phyloP scores from a whole-genome alignment of 2,888 invertebrate species.

The Drosophila vallismaia region DNA sequence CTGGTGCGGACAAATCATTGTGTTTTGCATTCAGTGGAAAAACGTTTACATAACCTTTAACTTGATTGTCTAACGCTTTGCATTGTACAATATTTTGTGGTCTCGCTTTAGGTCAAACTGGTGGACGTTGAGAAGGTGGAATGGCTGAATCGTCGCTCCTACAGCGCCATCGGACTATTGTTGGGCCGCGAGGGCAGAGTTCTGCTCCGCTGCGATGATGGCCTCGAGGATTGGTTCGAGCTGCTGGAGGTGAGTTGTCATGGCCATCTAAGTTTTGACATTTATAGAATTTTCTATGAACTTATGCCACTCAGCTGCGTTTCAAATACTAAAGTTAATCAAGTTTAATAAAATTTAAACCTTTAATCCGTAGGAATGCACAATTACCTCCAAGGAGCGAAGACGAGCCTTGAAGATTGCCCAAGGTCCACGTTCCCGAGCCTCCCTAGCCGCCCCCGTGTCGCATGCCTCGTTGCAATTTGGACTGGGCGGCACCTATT shows the following conservation, averaged over 20 bases:
- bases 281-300: background rate
- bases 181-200: slow-evolving; percentile 85
- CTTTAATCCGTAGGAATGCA: slow-evolving; percentile 85
- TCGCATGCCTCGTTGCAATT: slow-evolving; percentile 83
- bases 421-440: slow-evolving; percentile 83
- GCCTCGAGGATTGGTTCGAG: slow-evolving; percentile 88
- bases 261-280: background rate
- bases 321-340: too few species aligned
- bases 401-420: slow-evolving; percentile 85
- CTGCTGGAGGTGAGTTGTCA: slow-evolving; percentile 85
- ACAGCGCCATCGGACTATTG: slow-evolving; percentile 86
- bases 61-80: slow-evolving; percentile 42
- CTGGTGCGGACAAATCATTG: slow-evolving; percentile 9
- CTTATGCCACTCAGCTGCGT: too few species aligned
- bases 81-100: slow-evolving; percentile 35
- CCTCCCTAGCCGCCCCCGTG: slow-evolving; percentile 83
- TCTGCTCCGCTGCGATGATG: slow-evolving; percentile 84
- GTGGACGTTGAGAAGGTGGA: slow-evolving; percentile 88
- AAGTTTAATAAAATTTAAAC: too few species aligned
- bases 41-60: slow-evolving; percentile 60
- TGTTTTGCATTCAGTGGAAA: slow-evolving; percentile 20
- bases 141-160: slow-evolving; percentile 88
- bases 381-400: slow-evolving; percentile 87
- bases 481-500: slow-evolving; percentile 84
- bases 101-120: slow-evolving; percentile 84